phyloP scores from a whole-genome alignment of 2,797 vertebrate species.

The Sebastes vulpes region DNA sequence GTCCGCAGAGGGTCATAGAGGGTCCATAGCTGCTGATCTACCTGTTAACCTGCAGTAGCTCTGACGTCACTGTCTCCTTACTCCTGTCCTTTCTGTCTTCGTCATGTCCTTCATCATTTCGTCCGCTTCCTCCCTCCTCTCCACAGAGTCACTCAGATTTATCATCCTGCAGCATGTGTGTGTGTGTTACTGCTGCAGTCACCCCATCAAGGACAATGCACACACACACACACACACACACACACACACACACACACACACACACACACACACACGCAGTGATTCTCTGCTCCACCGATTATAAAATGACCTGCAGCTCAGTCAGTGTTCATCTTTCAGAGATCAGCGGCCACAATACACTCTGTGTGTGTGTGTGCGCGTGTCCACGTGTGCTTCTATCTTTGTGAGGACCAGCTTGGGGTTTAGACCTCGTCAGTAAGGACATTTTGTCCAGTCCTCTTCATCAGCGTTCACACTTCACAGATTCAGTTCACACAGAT shows the following conservation, averaged over 20 bases:
- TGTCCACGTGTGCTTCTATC: background rate
- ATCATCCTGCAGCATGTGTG: constrained; percentile 43
- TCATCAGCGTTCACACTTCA: background rate
- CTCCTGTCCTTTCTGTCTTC: background rate
- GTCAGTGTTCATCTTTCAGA: constrained; percentile 30
- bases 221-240: background rate
- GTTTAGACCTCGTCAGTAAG: background rate
- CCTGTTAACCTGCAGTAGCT: background rate
- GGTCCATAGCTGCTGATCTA: background rate
- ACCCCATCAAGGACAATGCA: background rate
- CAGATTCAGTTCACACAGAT: too few species aligned
- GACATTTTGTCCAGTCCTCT: background rate
- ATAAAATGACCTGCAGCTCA: constrained; percentile 44
- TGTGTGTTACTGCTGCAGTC: constrained; percentile 13
- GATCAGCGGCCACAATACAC: background rate
- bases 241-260: background rate
- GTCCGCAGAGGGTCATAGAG: too few species aligned
- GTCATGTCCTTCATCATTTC: background rate
- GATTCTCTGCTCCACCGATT: constrained; percentile 15
- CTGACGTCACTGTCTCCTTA: background rate
- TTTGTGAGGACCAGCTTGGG: background rate
- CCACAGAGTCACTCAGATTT: constrained; percentile 37
- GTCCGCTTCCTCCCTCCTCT: background rate
- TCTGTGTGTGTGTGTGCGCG: background rate
- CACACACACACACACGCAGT: background rate